phyloP scores from a whole-genome alignment of 2,113 vertebrate species.

The Brachyistius frenatus region DNA sequence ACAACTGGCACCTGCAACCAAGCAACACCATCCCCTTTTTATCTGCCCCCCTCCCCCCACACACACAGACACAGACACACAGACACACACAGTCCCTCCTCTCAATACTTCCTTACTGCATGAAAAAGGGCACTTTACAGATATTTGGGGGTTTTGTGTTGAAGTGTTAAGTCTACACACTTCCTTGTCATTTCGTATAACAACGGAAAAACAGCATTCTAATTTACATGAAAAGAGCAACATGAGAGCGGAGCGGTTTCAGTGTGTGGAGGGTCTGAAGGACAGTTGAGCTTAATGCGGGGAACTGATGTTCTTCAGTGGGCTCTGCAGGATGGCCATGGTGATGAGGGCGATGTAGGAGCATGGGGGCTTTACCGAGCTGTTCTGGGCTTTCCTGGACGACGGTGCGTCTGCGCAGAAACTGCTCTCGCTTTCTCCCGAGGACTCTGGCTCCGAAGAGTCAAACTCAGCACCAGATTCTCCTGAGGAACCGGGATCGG shows the following conservation, averaged over 20 bases:
- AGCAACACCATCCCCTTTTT: constrained; percentile 18
- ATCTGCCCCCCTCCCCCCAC: not conserved
- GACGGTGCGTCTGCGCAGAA: constrained; percentile 65
- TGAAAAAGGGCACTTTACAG: constrained; percentile 81
- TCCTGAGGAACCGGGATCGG: constrained; percentile 61
- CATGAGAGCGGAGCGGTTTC: constrained; percentile 45
- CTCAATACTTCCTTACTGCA: constrained; percentile 74
- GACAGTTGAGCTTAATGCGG: constrained; percentile 72
- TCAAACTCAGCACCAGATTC: constrained; percentile 77
- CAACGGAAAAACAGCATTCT: constrained; percentile 84
- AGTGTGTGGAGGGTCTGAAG: constrained; percentile 25
- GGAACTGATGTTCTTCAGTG: constrained; percentile 84
- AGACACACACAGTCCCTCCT: constrained; percentile 48
- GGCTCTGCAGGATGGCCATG: constrained; percentile 94
- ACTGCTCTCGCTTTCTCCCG: constrained; percentile 77
- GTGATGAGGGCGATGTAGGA: constrained; percentile 95
- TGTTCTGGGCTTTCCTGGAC: constrained; percentile 51
- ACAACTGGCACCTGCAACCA: constrained; percentile 60
- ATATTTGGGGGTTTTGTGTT: constrained; percentile 83
- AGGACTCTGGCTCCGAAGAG: constrained; percentile 79
- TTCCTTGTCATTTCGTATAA: constrained; percentile 88
- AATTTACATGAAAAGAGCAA: constrained; percentile 88
- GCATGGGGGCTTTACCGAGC: constrained; percentile 89
- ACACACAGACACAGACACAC: constrained; percentile 14
- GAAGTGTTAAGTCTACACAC: constrained; percentile 85